Percentiles rank a stretch among this genome's conserved stretches.
phyloP scores from a whole-genome alignment of 2,888 invertebrate species.

The Tanytarsus gracilentus region DNA sequence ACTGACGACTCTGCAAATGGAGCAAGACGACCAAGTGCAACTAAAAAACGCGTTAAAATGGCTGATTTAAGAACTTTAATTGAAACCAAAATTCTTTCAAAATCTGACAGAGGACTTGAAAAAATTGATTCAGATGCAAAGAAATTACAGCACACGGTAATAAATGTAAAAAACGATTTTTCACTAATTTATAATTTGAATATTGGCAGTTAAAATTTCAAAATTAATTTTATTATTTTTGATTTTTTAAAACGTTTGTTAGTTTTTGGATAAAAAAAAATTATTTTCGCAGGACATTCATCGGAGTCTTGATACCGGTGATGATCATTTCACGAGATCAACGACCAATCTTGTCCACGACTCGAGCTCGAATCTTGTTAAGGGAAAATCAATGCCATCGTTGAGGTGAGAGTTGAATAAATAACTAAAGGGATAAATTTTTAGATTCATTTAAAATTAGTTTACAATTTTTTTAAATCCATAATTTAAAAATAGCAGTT shows the following conservation, averaged over 20 bases:
- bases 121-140: slow-evolving; percentile 59
- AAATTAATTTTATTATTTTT: background rate
- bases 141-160: slow-evolving; percentile 54
- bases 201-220: no score
- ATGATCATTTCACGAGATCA: slow-evolving; percentile 62
- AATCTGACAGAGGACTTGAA: slow-evolving; percentile 84
- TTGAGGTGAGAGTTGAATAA: slow-evolving; percentile 57
- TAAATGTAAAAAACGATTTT: background rate
- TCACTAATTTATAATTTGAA: no score
- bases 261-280: background rate
- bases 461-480: background rate
- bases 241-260: background rate
- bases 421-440: slow-evolving; percentile 28
- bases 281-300: slow-evolving; percentile 59
- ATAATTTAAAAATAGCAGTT: background rate
- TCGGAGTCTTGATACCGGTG: slow-evolving; percentile 71
- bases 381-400: slow-evolving; percentile 96
- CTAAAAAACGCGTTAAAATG: slow-evolving; percentile 84
- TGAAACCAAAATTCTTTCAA: slow-evolving; percentile 81
- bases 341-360: slow-evolving; percentile 58
- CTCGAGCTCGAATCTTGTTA: slow-evolving; percentile 63
- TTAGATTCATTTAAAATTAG: slow-evolving; percentile 29
- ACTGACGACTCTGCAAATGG: slow-evolving; percentile 31
- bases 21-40: slow-evolving; percentile 66
- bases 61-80: slow-evolving; percentile 85